Evolutionary conservation across 2,888 invertebrate species (phyloP).

Genomic region (Ferrisia virgata): DNA sequence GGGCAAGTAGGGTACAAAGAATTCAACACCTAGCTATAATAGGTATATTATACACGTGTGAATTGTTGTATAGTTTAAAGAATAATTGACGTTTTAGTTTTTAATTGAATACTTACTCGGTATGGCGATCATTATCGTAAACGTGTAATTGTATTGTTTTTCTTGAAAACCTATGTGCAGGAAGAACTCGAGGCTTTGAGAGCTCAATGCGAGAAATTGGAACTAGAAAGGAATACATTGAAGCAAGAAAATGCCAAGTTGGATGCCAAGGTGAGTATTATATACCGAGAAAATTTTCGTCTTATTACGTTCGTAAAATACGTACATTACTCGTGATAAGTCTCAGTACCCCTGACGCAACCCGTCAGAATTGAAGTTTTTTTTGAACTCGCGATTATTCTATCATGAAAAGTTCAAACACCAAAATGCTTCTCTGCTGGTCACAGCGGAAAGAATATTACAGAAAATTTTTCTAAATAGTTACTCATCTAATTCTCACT

Average conservation of each 20-base stretch:
- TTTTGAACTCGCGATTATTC: too few species aligned
- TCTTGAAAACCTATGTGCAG: slow-evolving; percentile 56
- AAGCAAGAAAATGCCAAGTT: slow-evolving; percentile 86
- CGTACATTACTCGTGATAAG: too few species aligned
- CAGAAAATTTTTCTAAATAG: too few species aligned
- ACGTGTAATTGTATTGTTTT: background rate
- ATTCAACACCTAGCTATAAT: background rate
- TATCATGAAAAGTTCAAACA: too few species aligned
- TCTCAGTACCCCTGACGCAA: too few species aligned
- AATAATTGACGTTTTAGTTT: background rate
- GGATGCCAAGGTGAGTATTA: slow-evolving; percentile 81
- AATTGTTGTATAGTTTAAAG: background rate
- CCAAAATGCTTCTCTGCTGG: too few species aligned
- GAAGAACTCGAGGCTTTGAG: slow-evolving; percentile 82
- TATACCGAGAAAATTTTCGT: background rate
- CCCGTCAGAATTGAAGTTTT: too few species aligned
- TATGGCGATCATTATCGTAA: background rate
- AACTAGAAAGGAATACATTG: slow-evolving; percentile 77
- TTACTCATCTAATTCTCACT: too few species aligned
- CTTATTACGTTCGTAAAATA: background rate
- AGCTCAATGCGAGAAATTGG: slow-evolving; percentile 79
- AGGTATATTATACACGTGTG: background rate
- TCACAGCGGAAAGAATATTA: too few species aligned
- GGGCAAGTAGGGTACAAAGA: background rate
- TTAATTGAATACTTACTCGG: background rate